Evolutionary conservation across 2,113 vertebrate genomes (phyloP).

Genomic region (Platichthys stellatus): DNA sequence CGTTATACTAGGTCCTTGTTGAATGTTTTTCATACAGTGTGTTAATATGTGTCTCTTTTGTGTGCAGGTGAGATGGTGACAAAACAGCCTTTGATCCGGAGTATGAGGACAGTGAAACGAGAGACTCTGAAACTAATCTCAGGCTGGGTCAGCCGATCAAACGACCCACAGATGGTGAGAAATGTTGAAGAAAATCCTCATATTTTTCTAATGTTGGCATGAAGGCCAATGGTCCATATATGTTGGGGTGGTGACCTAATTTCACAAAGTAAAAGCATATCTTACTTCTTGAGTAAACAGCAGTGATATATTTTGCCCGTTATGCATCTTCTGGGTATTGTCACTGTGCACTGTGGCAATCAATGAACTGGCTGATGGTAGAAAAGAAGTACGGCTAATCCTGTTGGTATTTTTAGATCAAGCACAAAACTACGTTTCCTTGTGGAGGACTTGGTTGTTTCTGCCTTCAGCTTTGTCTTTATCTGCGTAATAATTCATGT

Average conservation of each 20-base stretch:
- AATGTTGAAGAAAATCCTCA: background rate
- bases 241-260: too few relatives aligned
- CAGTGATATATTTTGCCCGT: slow-evolving; percentile 7
- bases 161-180: slow-evolving; percentile 98
- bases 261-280: background rate
- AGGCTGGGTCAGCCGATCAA: slow-evolving; percentile 98
- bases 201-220: too few relatives aligned
- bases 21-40: too few relatives aligned
- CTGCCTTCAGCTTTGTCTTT: slow-evolving; percentile 14
- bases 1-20: too few relatives aligned
- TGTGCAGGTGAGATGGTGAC: slow-evolving; percentile 97
- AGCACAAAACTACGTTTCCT: slow-evolving; percentile 23
- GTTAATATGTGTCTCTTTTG: slow-evolving; percentile 12
- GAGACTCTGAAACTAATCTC: slow-evolving; percentile 99
- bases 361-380: slow-evolving; percentile 10
- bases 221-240: background rate
- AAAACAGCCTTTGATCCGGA: slow-evolving; percentile 97
- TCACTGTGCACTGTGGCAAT: slow-evolving; percentile 6
- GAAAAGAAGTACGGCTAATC: slow-evolving; percentile 31
- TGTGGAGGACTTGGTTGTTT: background rate
- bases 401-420: slow-evolving; percentile 54
- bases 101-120: slow-evolving; percentile 99
- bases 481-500: slow-evolving; percentile 12
- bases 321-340: slow-evolving; percentile 2
- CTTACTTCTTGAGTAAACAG: background rate